phyloP scores from a whole-genome alignment of 2,888 invertebrate species.

The Acanthosepion esculentum region DNA sequence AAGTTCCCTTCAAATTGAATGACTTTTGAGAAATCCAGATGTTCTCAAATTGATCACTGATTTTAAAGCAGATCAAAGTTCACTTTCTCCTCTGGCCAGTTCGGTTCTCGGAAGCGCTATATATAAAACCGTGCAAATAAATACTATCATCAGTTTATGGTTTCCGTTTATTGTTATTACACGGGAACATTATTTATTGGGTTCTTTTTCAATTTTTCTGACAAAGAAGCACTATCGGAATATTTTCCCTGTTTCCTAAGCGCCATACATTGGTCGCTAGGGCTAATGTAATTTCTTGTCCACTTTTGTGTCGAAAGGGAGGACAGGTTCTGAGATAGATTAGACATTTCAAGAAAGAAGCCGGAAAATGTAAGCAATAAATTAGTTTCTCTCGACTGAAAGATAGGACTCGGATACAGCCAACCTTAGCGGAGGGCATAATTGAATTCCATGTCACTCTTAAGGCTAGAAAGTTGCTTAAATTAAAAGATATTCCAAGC shows the following conservation, averaged over 20 bases:
- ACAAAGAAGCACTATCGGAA: neutral
- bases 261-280: neutral
- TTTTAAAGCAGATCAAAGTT: too few species aligned
- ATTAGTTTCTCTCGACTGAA: neutral
- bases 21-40: too few species aligned
- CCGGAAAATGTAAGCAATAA: neutral
- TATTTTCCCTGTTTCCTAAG: neutral
- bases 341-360: neutral
- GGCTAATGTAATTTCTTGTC: neutral
- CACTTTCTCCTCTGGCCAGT: too few species aligned
- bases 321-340: neutral
- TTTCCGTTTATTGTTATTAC: neutral
- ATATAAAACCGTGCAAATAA: neutral
- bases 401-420: neutral
- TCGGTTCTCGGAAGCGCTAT: too few species aligned
- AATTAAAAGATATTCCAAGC: neutral
- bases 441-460: neutral
- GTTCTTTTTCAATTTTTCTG: neutral
- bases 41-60: too few species aligned
- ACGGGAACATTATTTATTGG: neutral
- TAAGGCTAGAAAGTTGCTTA: neutral
- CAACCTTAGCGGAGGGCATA: neutral
- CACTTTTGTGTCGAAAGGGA: neutral
- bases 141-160: neutral
- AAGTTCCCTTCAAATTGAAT: too few species aligned